phyloP scores from a whole-genome alignment of 2,888 invertebrate genomes.

The Lucinisca nassula region DNA sequence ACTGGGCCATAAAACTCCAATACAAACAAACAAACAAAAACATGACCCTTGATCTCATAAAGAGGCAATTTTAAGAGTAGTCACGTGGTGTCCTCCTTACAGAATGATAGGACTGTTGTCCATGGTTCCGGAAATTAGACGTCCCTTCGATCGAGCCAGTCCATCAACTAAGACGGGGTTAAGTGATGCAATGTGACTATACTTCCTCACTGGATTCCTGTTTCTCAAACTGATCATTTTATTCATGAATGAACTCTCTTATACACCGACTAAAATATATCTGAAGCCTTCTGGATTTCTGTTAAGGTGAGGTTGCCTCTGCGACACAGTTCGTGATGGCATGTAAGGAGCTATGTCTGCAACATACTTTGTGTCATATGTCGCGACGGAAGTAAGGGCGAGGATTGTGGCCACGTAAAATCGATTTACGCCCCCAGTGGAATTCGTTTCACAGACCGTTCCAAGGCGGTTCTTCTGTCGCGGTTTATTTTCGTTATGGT shows the following conservation, averaged over 20 bases:
- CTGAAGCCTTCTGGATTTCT: conserved; percentile 16
- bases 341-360: conserved; percentile 17
- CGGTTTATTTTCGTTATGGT: too few species aligned
- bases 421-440: too few species aligned
- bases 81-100: conserved; percentile 16
- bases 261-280: conserved; percentile 14
- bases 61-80: conserved; percentile 10
- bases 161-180: conserved; percentile 21
- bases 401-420: too few species aligned
- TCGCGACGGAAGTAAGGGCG: too few species aligned
- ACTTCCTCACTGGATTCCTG: conserved; percentile 18
- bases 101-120: not conserved
- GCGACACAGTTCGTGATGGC: not conserved
- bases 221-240: conserved; percentile 7
- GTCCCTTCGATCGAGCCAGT: not conserved
- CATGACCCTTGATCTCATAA: conserved; percentile 11
- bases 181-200: conserved; percentile 13
- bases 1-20: too few species aligned
- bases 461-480: too few species aligned
- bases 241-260: not conserved
- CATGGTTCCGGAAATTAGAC: not conserved
- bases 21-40: too few species aligned
- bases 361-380: conserved; percentile 11
- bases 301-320: conserved; percentile 22
- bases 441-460: too few species aligned